Conservation (phyloP, 2,888 invertebrate genomes). For the Anticlea derivata region DNA sequence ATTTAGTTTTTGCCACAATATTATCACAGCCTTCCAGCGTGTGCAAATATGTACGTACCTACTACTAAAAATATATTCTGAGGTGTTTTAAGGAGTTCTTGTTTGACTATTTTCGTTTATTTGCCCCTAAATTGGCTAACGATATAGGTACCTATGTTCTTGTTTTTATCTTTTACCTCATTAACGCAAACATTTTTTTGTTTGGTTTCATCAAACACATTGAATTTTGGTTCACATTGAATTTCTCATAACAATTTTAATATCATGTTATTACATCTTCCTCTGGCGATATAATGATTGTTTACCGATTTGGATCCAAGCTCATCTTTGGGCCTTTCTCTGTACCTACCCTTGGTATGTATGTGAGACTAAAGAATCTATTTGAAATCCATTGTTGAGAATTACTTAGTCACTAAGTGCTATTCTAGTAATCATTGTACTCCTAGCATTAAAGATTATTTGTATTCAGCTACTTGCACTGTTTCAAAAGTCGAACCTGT, state of each 20-base stretch:
- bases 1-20: constrained; percentile 46
- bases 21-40: constrained; percentile 40
- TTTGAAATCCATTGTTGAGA: background rate
- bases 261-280: constrained; percentile 11
- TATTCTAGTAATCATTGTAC: no score
- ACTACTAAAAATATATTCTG: constrained; percentile 17
- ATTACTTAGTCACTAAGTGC: no score
- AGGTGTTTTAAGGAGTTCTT: constrained; percentile 17
- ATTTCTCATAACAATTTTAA: constrained; percentile 20
- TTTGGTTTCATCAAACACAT: constrained; percentile 4
- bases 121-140: constrained; percentile 14
- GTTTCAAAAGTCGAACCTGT: no score
- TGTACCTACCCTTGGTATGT: constrained; percentile 9
- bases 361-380: background rate
- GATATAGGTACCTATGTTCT: background rate
- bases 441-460: no score
- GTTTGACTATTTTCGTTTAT: constrained; percentile 17
- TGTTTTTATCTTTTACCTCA: background rate
- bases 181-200: constrained; percentile 3
- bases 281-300: constrained; percentile 7
- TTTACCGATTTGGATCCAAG: constrained; percentile 1
- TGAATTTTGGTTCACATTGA: background rate
- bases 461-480: no score
- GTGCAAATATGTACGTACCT: constrained; percentile 32
- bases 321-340: background rate